Percentiles rank a stretch among this genome's conserved stretches.
Conservation (phyloP, 1,140 invertebrate species). For the Orius insidiosus region DNA sequence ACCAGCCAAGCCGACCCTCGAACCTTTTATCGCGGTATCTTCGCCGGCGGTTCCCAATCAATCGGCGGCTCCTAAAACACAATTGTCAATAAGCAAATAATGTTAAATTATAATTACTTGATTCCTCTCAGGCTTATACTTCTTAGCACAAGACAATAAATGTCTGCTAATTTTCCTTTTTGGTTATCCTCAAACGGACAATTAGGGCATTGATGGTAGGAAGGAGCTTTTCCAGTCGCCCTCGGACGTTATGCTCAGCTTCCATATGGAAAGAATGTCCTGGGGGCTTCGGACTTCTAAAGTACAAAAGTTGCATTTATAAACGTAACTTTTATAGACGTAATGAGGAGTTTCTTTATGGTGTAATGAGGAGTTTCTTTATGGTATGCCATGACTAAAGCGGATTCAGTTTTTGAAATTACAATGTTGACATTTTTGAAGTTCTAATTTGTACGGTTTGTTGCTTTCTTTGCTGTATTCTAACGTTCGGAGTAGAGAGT, state of each 20-base stretch:
- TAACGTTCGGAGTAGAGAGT: slow-evolving; percentile 61
- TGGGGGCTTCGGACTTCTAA: slow-evolving; percentile 67
- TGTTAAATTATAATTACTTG: slow-evolving; percentile 20
- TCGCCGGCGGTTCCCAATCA: slow-evolving; percentile 83
- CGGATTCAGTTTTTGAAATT: slow-evolving; percentile 82
- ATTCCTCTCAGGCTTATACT: slow-evolving; percentile 74
- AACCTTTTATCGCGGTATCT: slow-evolving; percentile 53
- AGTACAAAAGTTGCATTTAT: slow-evolving; percentile 73
- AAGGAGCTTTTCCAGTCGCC: slow-evolving; percentile 62
- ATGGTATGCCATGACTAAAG: slow-evolving; percentile 69
- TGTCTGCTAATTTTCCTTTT: slow-evolving; percentile 85
- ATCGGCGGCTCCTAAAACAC: slow-evolving; percentile 48
- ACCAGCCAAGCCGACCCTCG: slow-evolving; percentile 29
- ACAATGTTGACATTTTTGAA: slow-evolving; percentile 78
- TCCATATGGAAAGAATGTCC: slow-evolving; percentile 84
- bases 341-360: slow-evolving; percentile 87
- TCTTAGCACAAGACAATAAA: slow-evolving; percentile 73
- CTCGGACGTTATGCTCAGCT: slow-evolving; percentile 64
- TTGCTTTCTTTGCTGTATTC: slow-evolving; percentile 80
- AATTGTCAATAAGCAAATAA: not conserved
- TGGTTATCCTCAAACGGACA: slow-evolving; percentile 90
- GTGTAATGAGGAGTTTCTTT: slow-evolving; percentile 83
- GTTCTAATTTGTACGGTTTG: slow-evolving; percentile 56
- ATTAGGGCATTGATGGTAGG: slow-evolving; percentile 80
- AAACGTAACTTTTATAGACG: slow-evolving; percentile 50